Conservation (phyloP, 1,140 invertebrate species). For the Phortica variegata region DNA sequence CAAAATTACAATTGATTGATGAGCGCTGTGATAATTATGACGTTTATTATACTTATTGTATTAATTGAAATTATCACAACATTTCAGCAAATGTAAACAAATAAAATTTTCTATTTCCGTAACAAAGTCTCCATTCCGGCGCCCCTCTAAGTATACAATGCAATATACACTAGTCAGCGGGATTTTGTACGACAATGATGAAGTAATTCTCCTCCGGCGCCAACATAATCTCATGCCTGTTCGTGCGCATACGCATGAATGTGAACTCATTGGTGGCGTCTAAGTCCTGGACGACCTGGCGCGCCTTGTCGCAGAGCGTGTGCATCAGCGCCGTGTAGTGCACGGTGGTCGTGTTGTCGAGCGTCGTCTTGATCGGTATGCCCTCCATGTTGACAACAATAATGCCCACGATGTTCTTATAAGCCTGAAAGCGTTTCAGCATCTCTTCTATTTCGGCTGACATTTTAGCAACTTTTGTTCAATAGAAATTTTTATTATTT, state of each 20-base stretch:
- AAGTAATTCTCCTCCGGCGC: conserved; percentile 77
- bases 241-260: conserved; percentile 81
- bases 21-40: no score
- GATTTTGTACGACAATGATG: conserved; percentile 69
- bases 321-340: conserved; percentile 72
- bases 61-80: no score
- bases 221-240: conserved; percentile 90
- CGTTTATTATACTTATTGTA: no score
- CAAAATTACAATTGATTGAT: no score
- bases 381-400: conserved; percentile 74
- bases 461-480: no score
- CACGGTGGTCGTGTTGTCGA: conserved; percentile 73
- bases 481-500: no score
- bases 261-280: conserved; percentile 79
- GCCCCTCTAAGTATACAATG: no score
- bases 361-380: conserved; percentile 74
- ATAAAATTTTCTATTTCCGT: no score
- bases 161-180: conserved; percentile 61
- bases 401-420: conserved; percentile 72
- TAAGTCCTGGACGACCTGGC: conserved; percentile 71
- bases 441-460: conserved; percentile 75
- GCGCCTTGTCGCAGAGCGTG: conserved; percentile 69
- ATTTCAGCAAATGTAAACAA: no score
- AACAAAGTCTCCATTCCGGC: no score
- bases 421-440: conserved; percentile 68